Evolutionary conservation across 2,113 vertebrate species (phyloP).

Genomic region (Pachypanchax playfairii): DNA sequence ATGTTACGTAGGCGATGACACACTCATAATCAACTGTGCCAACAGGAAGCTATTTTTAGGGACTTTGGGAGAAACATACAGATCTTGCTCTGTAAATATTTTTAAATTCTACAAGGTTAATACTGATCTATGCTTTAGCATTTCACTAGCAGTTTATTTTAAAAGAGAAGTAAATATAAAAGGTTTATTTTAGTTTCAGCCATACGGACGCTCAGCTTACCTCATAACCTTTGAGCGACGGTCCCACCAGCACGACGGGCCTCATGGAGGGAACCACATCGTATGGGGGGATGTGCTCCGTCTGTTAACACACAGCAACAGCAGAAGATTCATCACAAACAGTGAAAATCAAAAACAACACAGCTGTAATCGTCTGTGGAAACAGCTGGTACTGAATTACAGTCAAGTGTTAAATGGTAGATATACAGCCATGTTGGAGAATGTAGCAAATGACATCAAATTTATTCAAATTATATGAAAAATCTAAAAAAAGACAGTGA

Average conservation of each 20-base stretch:
- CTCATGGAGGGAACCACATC: conserved; percentile 98
- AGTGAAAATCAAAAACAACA: conserved; percentile 3
- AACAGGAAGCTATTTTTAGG: conserved; percentile 42
- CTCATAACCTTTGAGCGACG: conserved; percentile 95
- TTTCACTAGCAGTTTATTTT: too few species aligned
- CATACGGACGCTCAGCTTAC: conserved; percentile 67
- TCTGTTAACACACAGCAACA: conserved; percentile 73
- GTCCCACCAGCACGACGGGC: conserved; percentile 94
- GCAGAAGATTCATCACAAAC: conserved; percentile 12
- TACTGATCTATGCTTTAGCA: not conserved
- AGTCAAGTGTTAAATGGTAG: conserved; percentile 23
- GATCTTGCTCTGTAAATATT: not conserved
- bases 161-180: not conserved
- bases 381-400: conserved; percentile 9
- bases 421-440: conserved; percentile 1
- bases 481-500: accelerated
- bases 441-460: conserved; percentile 45
- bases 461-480: conserved; percentile 5
- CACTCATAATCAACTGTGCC: conserved; percentile 23
- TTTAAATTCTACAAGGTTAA: not conserved
- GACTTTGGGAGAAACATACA: not conserved
- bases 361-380: conserved; percentile 6
- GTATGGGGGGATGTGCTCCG: conserved; percentile 91
- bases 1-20: conserved; percentile 45
- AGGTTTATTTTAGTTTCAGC: not conserved